Conservation (phyloP, 2,113 vertebrate genomes). For the Panthera tigris region DNA sequence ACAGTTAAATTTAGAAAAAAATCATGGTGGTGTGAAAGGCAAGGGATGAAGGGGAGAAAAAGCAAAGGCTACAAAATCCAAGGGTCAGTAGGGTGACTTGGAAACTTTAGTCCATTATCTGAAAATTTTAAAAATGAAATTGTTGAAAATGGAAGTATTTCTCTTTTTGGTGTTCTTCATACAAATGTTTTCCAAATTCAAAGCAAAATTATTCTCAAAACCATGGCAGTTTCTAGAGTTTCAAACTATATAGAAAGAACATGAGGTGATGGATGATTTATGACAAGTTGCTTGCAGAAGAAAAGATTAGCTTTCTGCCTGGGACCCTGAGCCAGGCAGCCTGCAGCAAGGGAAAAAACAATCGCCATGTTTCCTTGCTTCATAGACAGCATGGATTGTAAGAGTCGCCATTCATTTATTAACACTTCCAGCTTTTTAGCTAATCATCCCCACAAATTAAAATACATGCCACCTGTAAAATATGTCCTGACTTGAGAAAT, state of each 20-base stretch:
- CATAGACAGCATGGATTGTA: neutral
- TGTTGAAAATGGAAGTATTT: neutral
- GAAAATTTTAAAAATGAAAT: neutral
- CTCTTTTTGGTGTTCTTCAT: neutral
- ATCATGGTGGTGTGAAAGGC: neutral
- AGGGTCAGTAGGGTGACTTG: neutral
- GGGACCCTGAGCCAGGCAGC: neutral
- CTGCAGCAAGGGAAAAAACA: neutral
- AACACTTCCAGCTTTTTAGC: neutral
- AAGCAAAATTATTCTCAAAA: conserved; percentile 30
- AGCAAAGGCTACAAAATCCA: neutral
- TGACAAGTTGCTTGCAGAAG: neutral
- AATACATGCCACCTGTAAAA: neutral
- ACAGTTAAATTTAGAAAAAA: neutral
- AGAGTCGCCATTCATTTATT: neutral
- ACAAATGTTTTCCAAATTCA: conserved; percentile 24
- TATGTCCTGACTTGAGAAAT: neutral
- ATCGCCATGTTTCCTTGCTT: conserved; percentile 13
- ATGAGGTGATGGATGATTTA: conserved; percentile 6
- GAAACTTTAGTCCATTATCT: neutral
- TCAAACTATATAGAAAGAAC: neutral
- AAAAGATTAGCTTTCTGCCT: neutral
- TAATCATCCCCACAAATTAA: neutral
- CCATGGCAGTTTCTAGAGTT: conserved; percentile 16
- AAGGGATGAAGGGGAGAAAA: neutral